Conservation (phyloP, 2,888 invertebrate genomes). For the Nemoura dubitans region DNA sequence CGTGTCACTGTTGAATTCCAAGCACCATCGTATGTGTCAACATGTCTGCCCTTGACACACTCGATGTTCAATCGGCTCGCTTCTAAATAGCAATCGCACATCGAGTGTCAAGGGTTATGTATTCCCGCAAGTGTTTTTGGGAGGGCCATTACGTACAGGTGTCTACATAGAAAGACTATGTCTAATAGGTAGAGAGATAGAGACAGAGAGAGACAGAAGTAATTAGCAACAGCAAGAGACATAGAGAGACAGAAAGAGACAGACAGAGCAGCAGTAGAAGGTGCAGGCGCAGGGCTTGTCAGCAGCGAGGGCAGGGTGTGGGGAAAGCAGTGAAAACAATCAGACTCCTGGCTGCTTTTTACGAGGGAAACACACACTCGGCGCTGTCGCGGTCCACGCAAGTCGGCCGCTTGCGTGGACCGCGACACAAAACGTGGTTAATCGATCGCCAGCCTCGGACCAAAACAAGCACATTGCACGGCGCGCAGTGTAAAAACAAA, state of each 20-base stretch:
- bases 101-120: neutral
- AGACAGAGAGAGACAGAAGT: slow-evolving; percentile 50
- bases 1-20: neutral
- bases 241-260: slow-evolving; percentile 63
- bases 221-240: slow-evolving; percentile 56
- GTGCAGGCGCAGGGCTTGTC: slow-evolving; percentile 52
- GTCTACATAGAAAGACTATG: slow-evolving; percentile 18
- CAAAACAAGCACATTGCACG: neutral
- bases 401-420: neutral
- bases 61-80: neutral
- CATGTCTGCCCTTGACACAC: neutral
- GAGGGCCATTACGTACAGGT: neutral
- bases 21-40: slow-evolving; percentile 20
- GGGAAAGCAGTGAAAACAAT: slow-evolving; percentile 46
- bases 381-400: neutral
- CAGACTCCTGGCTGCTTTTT: slow-evolving; percentile 13
- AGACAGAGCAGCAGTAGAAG: slow-evolving; percentile 60
- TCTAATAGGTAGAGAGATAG: slow-evolving; percentile 52
- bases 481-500: neutral
- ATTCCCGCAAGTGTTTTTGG: neutral
- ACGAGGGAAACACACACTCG: neutral
- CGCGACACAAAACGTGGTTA: neutral
- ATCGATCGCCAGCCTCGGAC: neutral
- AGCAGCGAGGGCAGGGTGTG: slow-evolving; percentile 44
- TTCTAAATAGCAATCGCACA: neutral